Evolutionary conservation across 2,797 vertebrate species (phyloP).

Genomic region (Craterocephalus amniculus): DNA sequence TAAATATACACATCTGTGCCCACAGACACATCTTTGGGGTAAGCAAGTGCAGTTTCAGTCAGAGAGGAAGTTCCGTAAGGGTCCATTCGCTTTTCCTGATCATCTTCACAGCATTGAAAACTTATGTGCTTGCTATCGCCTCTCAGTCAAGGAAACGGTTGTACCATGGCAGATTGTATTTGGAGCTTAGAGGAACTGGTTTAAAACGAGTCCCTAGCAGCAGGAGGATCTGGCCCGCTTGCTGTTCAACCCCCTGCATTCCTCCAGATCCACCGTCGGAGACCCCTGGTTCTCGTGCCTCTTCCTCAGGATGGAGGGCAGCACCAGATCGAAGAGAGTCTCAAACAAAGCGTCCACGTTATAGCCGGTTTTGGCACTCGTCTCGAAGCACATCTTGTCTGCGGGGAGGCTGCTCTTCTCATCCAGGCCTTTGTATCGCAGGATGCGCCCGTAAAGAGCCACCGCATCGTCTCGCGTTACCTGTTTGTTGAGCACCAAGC

Average conservation of each 20-base stretch:
- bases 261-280: conserved; percentile 88
- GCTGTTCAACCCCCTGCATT: conserved; percentile 70
- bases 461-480: conserved; percentile 87
- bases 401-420: conserved; percentile 87
- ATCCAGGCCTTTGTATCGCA: conserved; percentile 92
- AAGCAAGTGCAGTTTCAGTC: conserved; percentile 44
- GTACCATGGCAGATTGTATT: conserved; percentile 56
- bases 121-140: conserved; percentile 8
- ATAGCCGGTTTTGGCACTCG: conserved; percentile 94
- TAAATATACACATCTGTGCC: conserved; percentile 1
- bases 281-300: conserved; percentile 80
- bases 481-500: conserved; percentile 78
- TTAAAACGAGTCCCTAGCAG: conserved; percentile 60
- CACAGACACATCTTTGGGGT: conserved; percentile 39
- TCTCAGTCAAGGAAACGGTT: conserved; percentile 27
- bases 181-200: conserved; percentile 19
- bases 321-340: conserved; percentile 91
- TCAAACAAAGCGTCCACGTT: conserved; percentile 95
- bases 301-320: conserved; percentile 89
- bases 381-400: conserved; percentile 96
- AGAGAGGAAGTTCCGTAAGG: conserved; percentile 23
- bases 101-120: conserved; percentile 36
- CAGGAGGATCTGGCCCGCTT: conserved; percentile 67
- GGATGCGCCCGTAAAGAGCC: conserved; percentile 89
- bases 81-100: conserved; percentile 5